phyloP scores from a whole-genome alignment of 2,888 invertebrate species.

The Cephalotes varians region DNA sequence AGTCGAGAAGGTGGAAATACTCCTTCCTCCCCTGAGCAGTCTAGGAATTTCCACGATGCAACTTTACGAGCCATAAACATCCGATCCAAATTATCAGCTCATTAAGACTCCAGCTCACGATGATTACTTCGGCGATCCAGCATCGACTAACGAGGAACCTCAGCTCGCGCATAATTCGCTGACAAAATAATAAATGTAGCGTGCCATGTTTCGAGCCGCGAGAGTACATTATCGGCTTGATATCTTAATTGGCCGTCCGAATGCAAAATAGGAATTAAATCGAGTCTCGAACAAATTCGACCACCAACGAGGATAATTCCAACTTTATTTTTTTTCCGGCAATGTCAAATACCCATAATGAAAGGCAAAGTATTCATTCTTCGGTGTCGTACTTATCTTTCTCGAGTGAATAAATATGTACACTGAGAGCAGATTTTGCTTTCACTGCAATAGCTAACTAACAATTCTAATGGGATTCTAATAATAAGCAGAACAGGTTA shows the following conservation, averaged over 20 bases:
- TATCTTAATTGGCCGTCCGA: conserved; percentile 9
- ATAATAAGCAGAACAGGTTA: background rate
- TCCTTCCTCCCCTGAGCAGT: background rate
- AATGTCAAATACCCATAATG: background rate
- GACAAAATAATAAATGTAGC: conserved; percentile 38
- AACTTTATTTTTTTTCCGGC: background rate
- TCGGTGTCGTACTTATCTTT: background rate
- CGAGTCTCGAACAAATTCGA: background rate
- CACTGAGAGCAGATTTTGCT: conserved; percentile 3
- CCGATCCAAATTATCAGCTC: conserved; percentile 55
- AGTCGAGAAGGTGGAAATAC: background rate
- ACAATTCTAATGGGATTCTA: background rate
- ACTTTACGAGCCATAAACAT: conserved; percentile 54
- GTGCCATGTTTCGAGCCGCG: background rate
- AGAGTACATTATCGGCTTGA: conserved; percentile 17
- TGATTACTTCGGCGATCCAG: conserved; percentile 46
- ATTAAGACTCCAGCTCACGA: conserved; percentile 51
- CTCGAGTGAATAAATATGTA: background rate
- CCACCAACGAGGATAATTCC: background rate
- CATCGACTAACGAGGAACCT: conserved; percentile 42
- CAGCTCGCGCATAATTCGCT: conserved; percentile 15
- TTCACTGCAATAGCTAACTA: background rate
- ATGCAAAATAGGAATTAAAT: conserved; percentile 1
- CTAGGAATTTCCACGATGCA: conserved; percentile 8
- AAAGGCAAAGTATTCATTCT: background rate